Conservation (phyloP, 2,888 invertebrate species). For the Eilema depressum region DNA sequence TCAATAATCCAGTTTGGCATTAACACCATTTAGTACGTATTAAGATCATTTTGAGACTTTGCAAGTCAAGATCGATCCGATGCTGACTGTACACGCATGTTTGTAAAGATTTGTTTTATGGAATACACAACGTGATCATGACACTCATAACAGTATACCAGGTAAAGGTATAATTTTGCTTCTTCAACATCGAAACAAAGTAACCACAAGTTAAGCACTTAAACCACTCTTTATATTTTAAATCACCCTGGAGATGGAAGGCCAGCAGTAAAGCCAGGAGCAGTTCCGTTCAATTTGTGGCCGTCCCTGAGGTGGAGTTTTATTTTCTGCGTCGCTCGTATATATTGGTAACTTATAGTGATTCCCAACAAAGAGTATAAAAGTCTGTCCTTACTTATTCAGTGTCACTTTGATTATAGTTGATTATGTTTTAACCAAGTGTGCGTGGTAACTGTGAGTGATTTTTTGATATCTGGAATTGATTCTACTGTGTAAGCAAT, state of each 20-base stretch:
- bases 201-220: not conserved
- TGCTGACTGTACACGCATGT: too few species aligned
- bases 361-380: slow-evolving; percentile 28
- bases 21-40: too few species aligned
- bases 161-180: not conserved
- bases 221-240: not conserved
- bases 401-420: not conserved
- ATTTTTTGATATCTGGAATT: not conserved
- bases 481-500: too few species aligned
- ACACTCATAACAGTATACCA: too few species aligned
- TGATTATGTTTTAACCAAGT: not conserved
- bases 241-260: slow-evolving; percentile 3
- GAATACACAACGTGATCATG: too few species aligned
- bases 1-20: too few species aligned
- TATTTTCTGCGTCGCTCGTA: slow-evolving; percentile 36
- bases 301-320: slow-evolving; percentile 18
- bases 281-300: slow-evolving; percentile 45
- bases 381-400: not conserved
- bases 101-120: too few species aligned
- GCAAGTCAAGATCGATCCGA: too few species aligned
- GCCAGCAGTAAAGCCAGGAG: slow-evolving; percentile 19
- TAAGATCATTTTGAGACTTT: too few species aligned
- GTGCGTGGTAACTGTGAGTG: not conserved
- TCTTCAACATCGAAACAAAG: not conserved
- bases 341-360: slow-evolving; percentile 41